Evolutionary conservation across 2,113 vertebrate genomes (phyloP), one percentile per base, ranked within the genome.

Genomic region (Taxidea taxus): DNA sequence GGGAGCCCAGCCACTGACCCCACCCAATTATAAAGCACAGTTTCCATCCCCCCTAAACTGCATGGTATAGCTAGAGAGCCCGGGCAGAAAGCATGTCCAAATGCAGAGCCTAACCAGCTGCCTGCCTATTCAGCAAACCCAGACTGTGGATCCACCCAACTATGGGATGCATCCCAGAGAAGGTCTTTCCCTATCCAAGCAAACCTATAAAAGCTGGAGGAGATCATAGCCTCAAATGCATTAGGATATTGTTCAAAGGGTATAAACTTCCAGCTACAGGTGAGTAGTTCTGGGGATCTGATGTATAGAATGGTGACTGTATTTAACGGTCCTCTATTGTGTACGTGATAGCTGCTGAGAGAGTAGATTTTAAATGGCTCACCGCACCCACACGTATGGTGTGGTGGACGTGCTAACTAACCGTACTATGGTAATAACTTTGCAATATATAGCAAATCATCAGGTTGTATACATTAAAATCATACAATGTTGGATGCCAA

Each of bases 391-490:
- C 87, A 64, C 31, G 78, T 27, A 13, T 20, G 47, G 34, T 37
- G 9, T 62, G 56, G 62, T 37, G 23, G 23, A 37, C n/a, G 8
- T 60, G 42, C 62, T 78, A 37, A n/a, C 37, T 75, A 44, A 78
- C 31, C 14, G n/a, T 64, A 49, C n/a, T 29, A 6, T 49, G 56
- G n/a, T 49, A 37, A 78, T n/a, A 6, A 49, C 62, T 84, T 60
- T 77, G 87, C 72, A 90, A 20, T 29, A 44, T 72, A 27, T 70
- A 70, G 70, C 49, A 44, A 70, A 42, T 82, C 20, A 78, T 51
- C 89, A 54, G 0, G 0, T 39, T 54, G 4, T 44, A 70, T 15
- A 34, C 3, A 0, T 82, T 82, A 91, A 82, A 44, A 37, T 58
- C 68, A 82, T 21, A 68, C 56, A 62, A 12, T 56, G 62, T 82